Evolutionary conservation across 1,140 invertebrate genomes (phyloP), one percentile per base, ranked within the genome.

Genomic region (Drosophila serrata): DNA sequence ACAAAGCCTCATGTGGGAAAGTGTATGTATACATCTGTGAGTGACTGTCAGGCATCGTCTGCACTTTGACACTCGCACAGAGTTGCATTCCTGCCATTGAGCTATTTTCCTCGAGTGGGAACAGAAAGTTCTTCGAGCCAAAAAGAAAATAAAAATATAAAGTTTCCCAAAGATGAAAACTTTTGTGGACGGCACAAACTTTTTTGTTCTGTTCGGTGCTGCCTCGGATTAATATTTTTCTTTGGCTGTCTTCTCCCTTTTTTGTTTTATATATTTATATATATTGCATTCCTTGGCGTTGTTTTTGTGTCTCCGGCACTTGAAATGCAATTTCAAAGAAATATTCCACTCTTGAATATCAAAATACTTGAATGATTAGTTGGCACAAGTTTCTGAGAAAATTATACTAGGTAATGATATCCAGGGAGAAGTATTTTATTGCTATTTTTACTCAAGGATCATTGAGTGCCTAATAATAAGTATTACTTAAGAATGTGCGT

Each of bases 141-240:
- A 65, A 78, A 59, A 45, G 61, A 72, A 58, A 33, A 33, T 39
- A 39, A n/a, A 19, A 80, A 75, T 37, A 51, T 49, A 73, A 85
- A 78, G 60, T 85, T 85, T 59, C 12, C 33, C 13, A 24, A 39
- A 31, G 70, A 35, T 42, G 73, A 49, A 57, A 76, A 76, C 62
- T 75, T 76, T 49, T 70, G 79, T 31, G 64, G 59, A 72, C 68
- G 49, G 49, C 39, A 42, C 45, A 42, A 86, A 87, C 48, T 87
- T 81, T 59, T 63, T 80, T 68, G 59, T 40, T 48, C 51, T 74
- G 56, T 61, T 75, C 72, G 51, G 27, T 48, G 49, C 65, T 48
- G 24, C 42, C n/a, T 48, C 49, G 75, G 48, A 82, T 86, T 87
- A 88, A 86, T 86, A 88, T 82, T 82, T 79, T 88, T 72, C 75